These are phyloP conservation scores for Thripadectes ignobilis DNA, from an alignment of 2,797 vertebrate genomes.

Conservation along the genomic window DNA sequence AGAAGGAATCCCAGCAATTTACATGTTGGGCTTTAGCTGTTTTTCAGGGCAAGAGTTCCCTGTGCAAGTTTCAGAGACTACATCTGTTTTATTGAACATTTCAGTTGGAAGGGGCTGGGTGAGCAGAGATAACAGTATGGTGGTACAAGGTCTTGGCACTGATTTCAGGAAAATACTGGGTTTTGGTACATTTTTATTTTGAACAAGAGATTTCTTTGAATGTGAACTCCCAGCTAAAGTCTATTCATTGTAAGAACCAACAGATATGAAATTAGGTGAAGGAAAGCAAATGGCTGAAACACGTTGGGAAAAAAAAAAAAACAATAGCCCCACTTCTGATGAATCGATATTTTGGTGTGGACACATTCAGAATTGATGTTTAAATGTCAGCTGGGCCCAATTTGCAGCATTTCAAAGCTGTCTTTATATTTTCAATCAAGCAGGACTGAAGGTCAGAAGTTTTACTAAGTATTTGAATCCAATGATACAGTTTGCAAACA, in stretches of 20 bases:
- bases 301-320: conserved; percentile 30
- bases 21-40: neutral
- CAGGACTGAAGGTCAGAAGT: conserved; percentile 40
- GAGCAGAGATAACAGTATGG: neutral
- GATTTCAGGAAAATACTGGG: neutral
- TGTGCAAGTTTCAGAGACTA: neutral
- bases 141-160: neutral
- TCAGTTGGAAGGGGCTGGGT: neutral
- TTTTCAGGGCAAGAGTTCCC: neutral
- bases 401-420: conserved; percentile 54
- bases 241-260: conserved; percentile 7
- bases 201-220: neutral
- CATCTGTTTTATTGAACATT: neutral
- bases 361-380: conserved; percentile 46
- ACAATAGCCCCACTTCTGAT: conserved; percentile 55
- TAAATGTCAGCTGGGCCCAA: conserved; percentile 62
- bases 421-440: conserved; percentile 35
- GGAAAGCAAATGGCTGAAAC: conserved; percentile 48
- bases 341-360: conserved; percentile 58
- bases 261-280: conserved; percentile 9
- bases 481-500: neutral
- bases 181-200: neutral
- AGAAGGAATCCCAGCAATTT: neutral
- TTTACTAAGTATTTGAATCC: conserved; percentile 18
- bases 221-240: neutral